These are phyloP conservation scores for Andrena chrysosceles DNA, from an alignment of 2,888 invertebrate genomes.

Conservation along the genomic window DNA sequence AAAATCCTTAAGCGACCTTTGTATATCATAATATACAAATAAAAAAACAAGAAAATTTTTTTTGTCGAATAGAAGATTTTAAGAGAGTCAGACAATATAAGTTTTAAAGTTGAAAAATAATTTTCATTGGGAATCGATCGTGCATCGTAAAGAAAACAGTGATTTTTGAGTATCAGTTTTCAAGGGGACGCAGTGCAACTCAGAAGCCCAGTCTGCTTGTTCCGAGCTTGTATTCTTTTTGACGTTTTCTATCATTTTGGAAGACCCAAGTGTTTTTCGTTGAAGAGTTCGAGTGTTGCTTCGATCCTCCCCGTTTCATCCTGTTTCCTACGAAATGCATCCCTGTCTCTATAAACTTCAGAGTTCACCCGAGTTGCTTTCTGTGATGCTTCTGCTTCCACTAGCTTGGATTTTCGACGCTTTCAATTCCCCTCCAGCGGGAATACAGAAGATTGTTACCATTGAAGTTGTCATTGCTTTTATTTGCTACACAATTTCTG, in stretches of 20 bases:
- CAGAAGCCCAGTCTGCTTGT: background rate
- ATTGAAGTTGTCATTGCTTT: conserved; percentile 1
- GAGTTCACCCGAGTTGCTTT: background rate
- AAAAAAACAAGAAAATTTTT: too few relatives aligned
- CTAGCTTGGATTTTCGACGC: background rate
- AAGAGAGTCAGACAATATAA: too few relatives aligned
- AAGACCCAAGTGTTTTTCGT: background rate
- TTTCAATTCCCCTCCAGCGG: background rate
- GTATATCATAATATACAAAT: too few relatives aligned
- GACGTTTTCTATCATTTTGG: background rate
- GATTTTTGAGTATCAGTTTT: background rate
- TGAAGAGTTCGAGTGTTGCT: background rate
- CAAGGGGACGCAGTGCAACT: background rate
- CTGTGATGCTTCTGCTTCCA: background rate
- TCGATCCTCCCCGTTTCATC: background rate
- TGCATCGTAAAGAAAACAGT: background rate
- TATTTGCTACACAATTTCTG: background rate
- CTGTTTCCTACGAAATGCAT: background rate
- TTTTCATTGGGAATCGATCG: background rate
- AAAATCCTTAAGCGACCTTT: too few relatives aligned
- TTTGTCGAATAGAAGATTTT: too few relatives aligned
- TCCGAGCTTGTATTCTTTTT: background rate
- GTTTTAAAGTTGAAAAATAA: too few relatives aligned
- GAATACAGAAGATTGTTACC: background rate
- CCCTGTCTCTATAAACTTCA: background rate